Base-by-base conservation (phyloP, 1,140 invertebrate genomes). In the Luehdorfia chinensis region DNA sequence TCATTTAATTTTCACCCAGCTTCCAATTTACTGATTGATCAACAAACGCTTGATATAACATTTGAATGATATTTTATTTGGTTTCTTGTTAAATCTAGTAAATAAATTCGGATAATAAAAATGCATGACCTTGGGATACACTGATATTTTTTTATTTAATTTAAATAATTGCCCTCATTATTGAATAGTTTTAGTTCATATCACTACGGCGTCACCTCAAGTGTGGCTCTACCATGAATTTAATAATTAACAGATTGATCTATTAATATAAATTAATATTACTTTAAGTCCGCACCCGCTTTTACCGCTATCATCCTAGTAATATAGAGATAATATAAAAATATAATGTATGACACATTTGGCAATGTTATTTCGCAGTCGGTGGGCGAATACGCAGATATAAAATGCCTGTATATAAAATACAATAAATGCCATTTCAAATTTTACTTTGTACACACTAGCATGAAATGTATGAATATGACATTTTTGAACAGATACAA, bases 281-380 rank as follows among this genome's bases (percentile, higher is more conserved):
- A 50, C 36, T 37, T 49, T 46, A 55, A 51, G 45, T 51, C 45
- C 50, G 9, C 55, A 57, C 55, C 55, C 55, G 55, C 46, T 39
- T 57, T 16, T 47, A 46, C 47, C 49, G 16, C 31, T 49, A 49
- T n/a, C n/a, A n/a, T 33, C 25, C 19, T 28, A 11, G 1, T 30
- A 28, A 18, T 34, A 34, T 18, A 11, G 15, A 16, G 11, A 27
- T 30, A 15, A 15, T 18, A 43, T 18, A 28, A 25, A 27, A 15
- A 41, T 41, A 41, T 28, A 18, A 8, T 41, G 13, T 41, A 41
- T 43, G 25, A 43, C 13, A 43, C 27, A 30, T 43, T 43, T 43
- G 39, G 39, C 25, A 43, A 19, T 18, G n/a, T 5, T 5, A 41
- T 4, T 32, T 5, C n/a, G 23, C 23, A 15, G 8, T 15, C 37